These are phyloP conservation scores for Cryptophagus acutangulus DNA, from an alignment of 2,888 invertebrate genomes.

Conservation along the genomic window DNA sequence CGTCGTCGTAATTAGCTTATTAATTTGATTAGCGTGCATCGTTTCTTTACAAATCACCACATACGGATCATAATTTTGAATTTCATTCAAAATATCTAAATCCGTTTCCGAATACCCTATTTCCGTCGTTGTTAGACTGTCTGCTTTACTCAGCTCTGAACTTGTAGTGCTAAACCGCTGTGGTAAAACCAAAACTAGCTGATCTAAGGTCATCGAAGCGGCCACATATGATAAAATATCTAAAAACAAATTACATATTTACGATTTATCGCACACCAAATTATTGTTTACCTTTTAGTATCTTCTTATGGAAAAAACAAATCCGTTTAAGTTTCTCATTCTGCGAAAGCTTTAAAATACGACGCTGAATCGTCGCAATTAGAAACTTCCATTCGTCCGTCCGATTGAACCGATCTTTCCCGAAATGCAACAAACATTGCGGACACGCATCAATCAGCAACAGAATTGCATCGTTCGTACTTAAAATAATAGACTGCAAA, in stretches of 20 bases:
- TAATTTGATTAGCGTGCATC: conserved; percentile 58
- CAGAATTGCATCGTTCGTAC: conserved; percentile 51
- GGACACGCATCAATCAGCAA: conserved; percentile 58
- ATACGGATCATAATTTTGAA: conserved; percentile 48
- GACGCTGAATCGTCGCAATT: conserved; percentile 44
- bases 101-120: conserved; percentile 28
- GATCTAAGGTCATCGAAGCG: conserved; percentile 46
- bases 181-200: conserved; percentile 47
- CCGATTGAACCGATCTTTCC: conserved; percentile 51
- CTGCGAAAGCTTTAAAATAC: conserved; percentile 41
- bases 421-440: conserved; percentile 59
- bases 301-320: conserved; percentile 44
- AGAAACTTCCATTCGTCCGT: conserved; percentile 49
- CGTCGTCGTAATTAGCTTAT: conserved; percentile 57
- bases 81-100: conserved; percentile 41
- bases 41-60: conserved; percentile 53
- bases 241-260: conserved; percentile 28
- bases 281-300: conserved; percentile 39
- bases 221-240: conserved; percentile 49
- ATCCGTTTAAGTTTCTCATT: conserved; percentile 36
- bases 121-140: not conserved
- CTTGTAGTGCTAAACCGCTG: conserved; percentile 39
- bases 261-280: not conserved
- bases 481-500: conserved; percentile 50
- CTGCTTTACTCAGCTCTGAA: conserved; percentile 10